These are phyloP conservation scores for Micropterix aruncella DNA, from an alignment of 2,888 invertebrate genomes.

Conservation along the genomic window DNA sequence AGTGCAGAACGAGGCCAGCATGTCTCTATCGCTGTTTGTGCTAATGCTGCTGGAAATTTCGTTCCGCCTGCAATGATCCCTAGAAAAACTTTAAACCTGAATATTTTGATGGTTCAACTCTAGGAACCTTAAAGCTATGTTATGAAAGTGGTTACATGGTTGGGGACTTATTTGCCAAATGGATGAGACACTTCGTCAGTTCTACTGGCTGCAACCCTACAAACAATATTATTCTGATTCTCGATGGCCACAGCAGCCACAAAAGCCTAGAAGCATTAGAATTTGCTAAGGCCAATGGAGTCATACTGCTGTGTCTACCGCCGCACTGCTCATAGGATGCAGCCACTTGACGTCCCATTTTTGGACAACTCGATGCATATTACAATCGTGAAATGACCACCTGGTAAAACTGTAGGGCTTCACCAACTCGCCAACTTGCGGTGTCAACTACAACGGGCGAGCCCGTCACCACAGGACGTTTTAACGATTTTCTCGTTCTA, in stretches of 20 bases:
- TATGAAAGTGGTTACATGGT: conserved; percentile 4
- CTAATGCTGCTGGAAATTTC: too few species aligned
- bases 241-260: neutral
- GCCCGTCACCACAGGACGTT: too few species aligned
- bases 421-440: too few species aligned
- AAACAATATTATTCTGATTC: neutral
- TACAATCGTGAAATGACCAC: too few species aligned
- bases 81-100: neutral
- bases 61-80: neutral
- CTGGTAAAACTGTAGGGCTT: too few species aligned
- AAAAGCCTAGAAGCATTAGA: neutral
- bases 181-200: conserved; percentile 4
- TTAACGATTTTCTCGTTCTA: too few species aligned
- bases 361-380: too few species aligned
- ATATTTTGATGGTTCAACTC: neutral
- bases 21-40: neutral
- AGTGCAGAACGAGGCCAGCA: conserved; percentile 1
- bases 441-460: too few species aligned
- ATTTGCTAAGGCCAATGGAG: neutral
- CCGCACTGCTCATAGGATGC: neutral
- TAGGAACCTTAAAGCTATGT: neutral
- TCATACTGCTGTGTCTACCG: neutral
- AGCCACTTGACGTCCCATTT: neutral
- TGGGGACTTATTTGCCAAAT: conserved; percentile 5
- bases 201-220: conserved; percentile 1